Evolutionary conservation across 2,888 invertebrate species (phyloP), one percentile per base, ranked within the genome.

Genomic region (Argyra leucocephala): DNA sequence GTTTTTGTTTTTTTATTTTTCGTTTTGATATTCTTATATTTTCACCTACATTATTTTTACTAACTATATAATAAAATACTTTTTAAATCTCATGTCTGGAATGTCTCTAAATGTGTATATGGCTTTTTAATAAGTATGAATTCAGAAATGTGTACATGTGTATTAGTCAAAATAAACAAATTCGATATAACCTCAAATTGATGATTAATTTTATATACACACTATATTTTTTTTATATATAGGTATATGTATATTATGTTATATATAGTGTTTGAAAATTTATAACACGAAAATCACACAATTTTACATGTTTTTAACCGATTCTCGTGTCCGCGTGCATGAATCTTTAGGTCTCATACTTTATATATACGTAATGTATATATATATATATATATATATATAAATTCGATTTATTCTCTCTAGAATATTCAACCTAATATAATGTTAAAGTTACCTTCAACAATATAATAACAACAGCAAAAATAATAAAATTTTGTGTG

Each of bases 281-380:
- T 48, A 12, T n/a, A 48, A 48, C 48, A 48, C 18, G 48, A 48
- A 48, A 18, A 5, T n/a, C 18, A 18, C 18, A 31, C 31, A 31
- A 15, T 48, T 48, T 48, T 48, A n/a, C 48, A 48, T 48, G 48
- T 48, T 48, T 31, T 48, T 48, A 48, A 48, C 48, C 15, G 18
- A 58, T 26, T 61, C 61, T 61, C 61, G 21, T 61, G 61, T 61
- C 61, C 61, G 64, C 66, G 66, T 69, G 66, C 69, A 69, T 67
- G 67, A 67, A 31, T 61, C 26, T 61, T 61, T 26, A 24, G 12
- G 21, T 31, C 26, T 61, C 61, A 7, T 21, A 26, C 60, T 60
- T 22, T 57, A 10, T 18, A 24, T 24, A 18, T 24, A 15, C n/a
- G n/a, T n/a, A n/a, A n/a, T n/a, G n/a, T n/a, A n/a, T n/a, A n/a